Conservation (phyloP, 2,797 vertebrate species). For the Poecile montanus region DNA sequence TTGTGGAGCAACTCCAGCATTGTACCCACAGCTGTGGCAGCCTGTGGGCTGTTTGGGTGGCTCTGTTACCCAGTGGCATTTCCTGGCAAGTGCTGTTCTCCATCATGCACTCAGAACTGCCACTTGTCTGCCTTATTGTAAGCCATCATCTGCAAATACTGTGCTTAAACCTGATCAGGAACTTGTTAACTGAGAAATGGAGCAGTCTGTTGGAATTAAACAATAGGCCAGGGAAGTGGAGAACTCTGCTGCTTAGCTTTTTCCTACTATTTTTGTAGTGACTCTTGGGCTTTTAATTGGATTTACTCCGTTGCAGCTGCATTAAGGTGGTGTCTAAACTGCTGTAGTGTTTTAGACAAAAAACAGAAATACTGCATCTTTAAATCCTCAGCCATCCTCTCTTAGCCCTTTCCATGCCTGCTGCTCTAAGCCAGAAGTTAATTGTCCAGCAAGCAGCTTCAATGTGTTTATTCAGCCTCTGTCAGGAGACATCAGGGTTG, state of each 20-base stretch:
- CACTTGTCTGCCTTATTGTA: not conserved
- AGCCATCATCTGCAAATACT: not conserved
- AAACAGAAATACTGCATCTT: constrained; percentile 48
- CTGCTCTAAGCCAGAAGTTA: constrained; percentile 2
- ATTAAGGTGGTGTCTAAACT: constrained; percentile 12
- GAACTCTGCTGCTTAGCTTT: not conserved
- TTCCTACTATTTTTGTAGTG: constrained; percentile 13
- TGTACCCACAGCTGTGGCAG: not conserved
- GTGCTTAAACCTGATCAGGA: not conserved
- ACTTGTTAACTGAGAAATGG: not conserved
- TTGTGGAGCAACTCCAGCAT: not conserved
- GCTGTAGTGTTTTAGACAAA: constrained; percentile 8
- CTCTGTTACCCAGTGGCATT: not conserved
- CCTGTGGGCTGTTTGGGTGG: accelerated
- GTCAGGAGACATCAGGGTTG: not conserved
- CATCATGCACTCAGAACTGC: not conserved
- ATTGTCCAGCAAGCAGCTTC: constrained; percentile 3
- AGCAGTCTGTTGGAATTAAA: not conserved
- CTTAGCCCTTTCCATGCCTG: not conserved
- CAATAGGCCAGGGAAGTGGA: not conserved
- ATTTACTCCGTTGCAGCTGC: not conserved
- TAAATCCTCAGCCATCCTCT: constrained; percentile 36
- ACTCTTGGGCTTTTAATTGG: constrained; percentile 20
- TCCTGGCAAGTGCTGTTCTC: not conserved
- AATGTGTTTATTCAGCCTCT: not conserved